phyloP scores from a whole-genome alignment of 2,797 vertebrate genomes.

The Ptychobarbus kaznakovi region DNA sequence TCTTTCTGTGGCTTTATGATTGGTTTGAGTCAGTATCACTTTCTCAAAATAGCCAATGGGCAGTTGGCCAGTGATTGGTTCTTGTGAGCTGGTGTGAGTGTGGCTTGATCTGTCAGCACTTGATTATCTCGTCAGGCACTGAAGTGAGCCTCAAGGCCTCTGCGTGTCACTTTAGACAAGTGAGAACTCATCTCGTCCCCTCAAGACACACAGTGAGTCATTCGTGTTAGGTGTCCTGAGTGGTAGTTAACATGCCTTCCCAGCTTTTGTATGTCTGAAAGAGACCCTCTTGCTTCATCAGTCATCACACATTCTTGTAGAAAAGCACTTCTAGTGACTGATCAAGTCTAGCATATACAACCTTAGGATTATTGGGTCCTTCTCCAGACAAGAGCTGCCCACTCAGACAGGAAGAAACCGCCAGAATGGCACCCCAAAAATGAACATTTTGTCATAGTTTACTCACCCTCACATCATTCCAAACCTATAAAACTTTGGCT shows the following conservation, averaged over 20 bases:
- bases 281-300: neutral
- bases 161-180: neutral
- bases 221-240: constrained; percentile 5
- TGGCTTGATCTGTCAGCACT: neutral
- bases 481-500: neutral
- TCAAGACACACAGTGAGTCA: neutral
- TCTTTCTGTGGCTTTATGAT: neutral
- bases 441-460: neutral
- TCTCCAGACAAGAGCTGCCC: neutral
- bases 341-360: neutral
- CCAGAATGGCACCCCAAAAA: neutral
- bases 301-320: neutral
- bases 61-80: neutral
- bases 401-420: neutral
- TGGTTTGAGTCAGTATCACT: neutral
- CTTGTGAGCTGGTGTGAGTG: neutral
- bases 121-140: neutral
- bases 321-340: neutral
- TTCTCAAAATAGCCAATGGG: neutral
- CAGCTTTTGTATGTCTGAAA: constrained; percentile 14
- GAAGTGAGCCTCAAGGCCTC: neutral
- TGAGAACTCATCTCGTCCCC: constrained; percentile 11
- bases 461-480: neutral
- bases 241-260: constrained; percentile 36
- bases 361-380: neutral